These are phyloP conservation scores for Heterotis niloticus DNA, from an alignment of 2,113 vertebrate genomes.

Conservation along the genomic window DNA sequence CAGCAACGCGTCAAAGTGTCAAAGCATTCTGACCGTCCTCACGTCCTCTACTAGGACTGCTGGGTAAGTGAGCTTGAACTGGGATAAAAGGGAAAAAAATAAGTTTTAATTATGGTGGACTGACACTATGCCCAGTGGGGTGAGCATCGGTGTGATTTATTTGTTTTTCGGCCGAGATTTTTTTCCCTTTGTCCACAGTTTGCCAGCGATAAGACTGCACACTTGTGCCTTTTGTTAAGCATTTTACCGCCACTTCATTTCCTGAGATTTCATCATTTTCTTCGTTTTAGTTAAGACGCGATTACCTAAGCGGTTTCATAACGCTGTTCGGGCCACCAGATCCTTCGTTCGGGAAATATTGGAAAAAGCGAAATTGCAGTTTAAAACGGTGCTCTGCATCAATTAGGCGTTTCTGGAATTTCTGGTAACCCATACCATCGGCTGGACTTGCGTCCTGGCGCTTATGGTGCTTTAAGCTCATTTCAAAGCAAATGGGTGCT, in stretches of 20 bases:
- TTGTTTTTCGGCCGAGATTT: too few relatives aligned
- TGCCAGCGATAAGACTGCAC: too few relatives aligned
- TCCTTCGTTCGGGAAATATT: not conserved
- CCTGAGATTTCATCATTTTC: not conserved
- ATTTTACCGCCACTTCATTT: not conserved
- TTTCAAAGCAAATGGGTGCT: slow-evolving; percentile 50
- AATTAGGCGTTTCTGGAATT: too few relatives aligned
- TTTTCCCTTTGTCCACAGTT: too few relatives aligned
- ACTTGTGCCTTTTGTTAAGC: too few relatives aligned
- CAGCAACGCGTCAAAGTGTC: slow-evolving; percentile 5
- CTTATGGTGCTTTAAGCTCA: too few relatives aligned
- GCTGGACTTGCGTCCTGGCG: not conserved
- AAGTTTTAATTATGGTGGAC: too few relatives aligned
- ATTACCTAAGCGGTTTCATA: not conserved
- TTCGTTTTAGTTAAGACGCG: not conserved
- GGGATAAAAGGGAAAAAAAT: not conserved
- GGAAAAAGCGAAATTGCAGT: not conserved
- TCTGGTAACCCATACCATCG: not conserved
- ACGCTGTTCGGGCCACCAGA: not conserved
- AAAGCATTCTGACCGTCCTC: not conserved
- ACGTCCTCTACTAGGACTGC: not conserved
- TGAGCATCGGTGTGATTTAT: too few relatives aligned
- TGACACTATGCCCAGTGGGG: too few relatives aligned
- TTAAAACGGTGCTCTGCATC: not conserved
- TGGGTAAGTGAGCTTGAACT: not conserved